Evolutionary conservation across 1,140 invertebrate genomes (phyloP).

Genomic region (Heliconius melpomene): DNA sequence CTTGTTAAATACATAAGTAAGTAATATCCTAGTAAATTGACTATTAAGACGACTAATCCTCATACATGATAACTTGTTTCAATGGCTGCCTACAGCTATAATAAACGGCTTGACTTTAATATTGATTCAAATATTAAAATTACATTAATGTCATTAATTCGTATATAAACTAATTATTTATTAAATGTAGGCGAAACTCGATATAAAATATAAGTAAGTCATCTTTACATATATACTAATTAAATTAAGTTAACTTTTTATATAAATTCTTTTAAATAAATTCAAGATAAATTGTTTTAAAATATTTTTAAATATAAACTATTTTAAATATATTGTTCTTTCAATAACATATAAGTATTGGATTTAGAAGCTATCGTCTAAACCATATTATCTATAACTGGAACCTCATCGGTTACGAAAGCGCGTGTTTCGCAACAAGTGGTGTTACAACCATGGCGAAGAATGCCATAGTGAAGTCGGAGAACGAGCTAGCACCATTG

Average conservation of each 20-base stretch:
- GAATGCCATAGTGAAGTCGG: slow-evolving; percentile 51
- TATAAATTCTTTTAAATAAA: too few relatives aligned
- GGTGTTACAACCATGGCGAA: slow-evolving; percentile 53
- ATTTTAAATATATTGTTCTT: not conserved
- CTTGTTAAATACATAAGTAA: not conserved
- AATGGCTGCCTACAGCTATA: not conserved
- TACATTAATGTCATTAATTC: not conserved
- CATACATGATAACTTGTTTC: not conserved
- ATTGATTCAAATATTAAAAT: not conserved
- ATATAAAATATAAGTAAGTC: too few relatives aligned
- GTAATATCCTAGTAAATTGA: not conserved
- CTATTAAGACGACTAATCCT: not conserved
- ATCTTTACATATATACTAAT: too few relatives aligned
- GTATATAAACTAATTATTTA: not conserved
- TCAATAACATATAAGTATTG: not conserved
- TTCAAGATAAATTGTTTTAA: not conserved
- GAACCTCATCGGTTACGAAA: slow-evolving; percentile 44
- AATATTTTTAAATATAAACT: not conserved
- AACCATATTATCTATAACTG: slow-evolving; percentile 11
- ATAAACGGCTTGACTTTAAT: not conserved
- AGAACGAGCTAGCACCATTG: slow-evolving; percentile 47
- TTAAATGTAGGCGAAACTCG: not conserved
- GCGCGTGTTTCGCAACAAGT: slow-evolving; percentile 52
- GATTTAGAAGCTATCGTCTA: not conserved
- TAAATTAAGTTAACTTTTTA: too few relatives aligned